phyloP scores from a whole-genome alignment of 2,113 vertebrate species.

The Piaya cayana region DNA sequence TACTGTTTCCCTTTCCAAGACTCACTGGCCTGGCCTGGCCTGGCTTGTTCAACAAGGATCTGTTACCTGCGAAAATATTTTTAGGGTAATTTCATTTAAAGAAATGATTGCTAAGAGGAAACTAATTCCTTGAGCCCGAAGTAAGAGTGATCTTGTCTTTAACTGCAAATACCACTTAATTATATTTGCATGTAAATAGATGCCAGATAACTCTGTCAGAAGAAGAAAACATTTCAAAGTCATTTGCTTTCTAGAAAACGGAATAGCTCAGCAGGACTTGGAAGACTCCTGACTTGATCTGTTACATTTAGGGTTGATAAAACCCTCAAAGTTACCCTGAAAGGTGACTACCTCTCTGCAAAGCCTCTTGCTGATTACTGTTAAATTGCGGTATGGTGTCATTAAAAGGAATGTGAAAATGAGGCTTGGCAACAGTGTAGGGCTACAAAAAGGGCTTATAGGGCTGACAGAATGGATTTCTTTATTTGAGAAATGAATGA shows the following conservation, averaged over 20 bases:
- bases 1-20: not conserved
- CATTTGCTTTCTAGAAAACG: not conserved
- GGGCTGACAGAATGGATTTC: not conserved
- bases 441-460: not conserved
- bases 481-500: not conserved
- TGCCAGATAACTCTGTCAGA: not conserved
- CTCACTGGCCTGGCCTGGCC: not conserved
- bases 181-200: slow-evolving; percentile 4
- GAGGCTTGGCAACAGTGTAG: not conserved
- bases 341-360: not conserved
- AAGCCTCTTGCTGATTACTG: not conserved
- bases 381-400: not conserved
- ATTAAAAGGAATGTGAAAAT: not conserved
- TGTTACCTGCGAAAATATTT: not conserved
- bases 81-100: not conserved
- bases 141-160: slow-evolving; percentile 5
- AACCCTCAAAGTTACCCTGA: not conserved
- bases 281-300: not conserved
- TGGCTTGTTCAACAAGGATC: not conserved
- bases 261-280: not conserved
- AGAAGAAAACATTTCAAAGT: slow-evolving; percentile 5
- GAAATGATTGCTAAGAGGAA: not conserved
- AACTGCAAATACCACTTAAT: not conserved
- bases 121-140: not conserved
- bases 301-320: not conserved